These are phyloP conservation scores for Portunus trituberculatus DNA, from an alignment of 1,140 invertebrate genomes.

Conservation along the genomic window DNA sequence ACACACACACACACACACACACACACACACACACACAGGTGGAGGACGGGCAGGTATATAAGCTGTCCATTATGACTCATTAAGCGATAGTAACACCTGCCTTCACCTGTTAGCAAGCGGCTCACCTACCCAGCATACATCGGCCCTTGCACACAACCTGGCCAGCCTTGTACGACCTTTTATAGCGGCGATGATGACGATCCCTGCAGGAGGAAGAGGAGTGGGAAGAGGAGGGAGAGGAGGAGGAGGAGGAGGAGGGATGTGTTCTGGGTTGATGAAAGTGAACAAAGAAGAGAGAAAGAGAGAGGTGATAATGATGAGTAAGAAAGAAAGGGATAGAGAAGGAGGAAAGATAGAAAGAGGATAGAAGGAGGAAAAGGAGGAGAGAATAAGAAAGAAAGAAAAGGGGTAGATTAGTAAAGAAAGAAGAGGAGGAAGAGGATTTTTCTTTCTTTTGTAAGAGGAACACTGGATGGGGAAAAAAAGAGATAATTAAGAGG, in stretches of 20 bases:
- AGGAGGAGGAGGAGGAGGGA: neutral
- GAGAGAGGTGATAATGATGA: neutral
- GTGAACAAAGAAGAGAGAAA: neutral
- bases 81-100: slow-evolving; percentile 54
- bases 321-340: neutral
- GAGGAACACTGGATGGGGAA: neutral
- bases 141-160: neutral
- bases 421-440: too few relatives aligned
- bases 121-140: neutral
- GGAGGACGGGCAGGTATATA: neutral
- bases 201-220: neutral
- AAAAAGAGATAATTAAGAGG: neutral
- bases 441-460: too few relatives aligned
- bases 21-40: neutral
- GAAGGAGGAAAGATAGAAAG: neutral
- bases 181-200: slow-evolving; percentile 37
- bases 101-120: slow-evolving; percentile 38
- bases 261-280: neutral
- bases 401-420: too few relatives aligned
- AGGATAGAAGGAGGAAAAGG: neutral
- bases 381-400: neutral
- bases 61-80: slow-evolving; percentile 55
- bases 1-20: neutral
- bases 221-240: neutral
- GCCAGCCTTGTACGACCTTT: neutral